phyloP scores from a whole-genome alignment of 37 sponge, comb jelly and placozoan species.

The Halichondria panicea region DNA sequence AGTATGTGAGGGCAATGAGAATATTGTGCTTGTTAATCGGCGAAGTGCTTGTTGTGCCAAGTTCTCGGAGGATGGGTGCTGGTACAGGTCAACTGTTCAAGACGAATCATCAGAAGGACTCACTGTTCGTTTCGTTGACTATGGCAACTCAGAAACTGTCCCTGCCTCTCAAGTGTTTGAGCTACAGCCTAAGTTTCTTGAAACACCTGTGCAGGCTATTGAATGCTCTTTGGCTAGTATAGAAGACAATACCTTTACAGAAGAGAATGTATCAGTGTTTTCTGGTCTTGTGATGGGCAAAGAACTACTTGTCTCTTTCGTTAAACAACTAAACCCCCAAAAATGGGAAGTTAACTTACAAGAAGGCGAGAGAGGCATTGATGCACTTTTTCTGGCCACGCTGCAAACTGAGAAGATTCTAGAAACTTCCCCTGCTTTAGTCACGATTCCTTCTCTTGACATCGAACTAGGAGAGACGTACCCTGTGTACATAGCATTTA shows the following conservation, averaged over 20 bases:
- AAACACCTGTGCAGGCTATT: conserved; percentile 44
- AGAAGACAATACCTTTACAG: conserved; percentile 7
- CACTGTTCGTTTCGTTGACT: conserved; percentile 45
- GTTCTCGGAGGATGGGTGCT: conserved; percentile 36
- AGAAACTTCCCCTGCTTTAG: background rate
- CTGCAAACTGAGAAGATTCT: background rate
- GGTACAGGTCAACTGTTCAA: conserved; percentile 48
- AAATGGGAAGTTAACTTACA: conserved; percentile 34
- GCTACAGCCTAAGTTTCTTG: conserved; percentile 22
- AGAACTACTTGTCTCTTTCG: conserved; percentile 3
- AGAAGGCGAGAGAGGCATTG: conserved; percentile 8
- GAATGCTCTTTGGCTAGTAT: conserved; percentile 17
- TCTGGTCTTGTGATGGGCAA: conserved; percentile 31
- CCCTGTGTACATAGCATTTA: conserved; percentile 48
- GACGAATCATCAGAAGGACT: background rate
- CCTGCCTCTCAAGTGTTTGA: background rate
- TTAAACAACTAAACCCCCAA: background rate
- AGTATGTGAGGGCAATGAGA: background rate
- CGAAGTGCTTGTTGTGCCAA: conserved; percentile 40
- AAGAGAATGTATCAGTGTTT: conserved; percentile 11
- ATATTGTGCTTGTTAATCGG: background rate
- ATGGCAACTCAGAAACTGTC: conserved; percentile 60
- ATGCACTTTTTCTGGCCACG: background rate
- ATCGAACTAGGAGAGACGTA: conserved; percentile 8
- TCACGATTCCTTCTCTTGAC: background rate